phyloP scores from a whole-genome alignment of 2,113 vertebrate genomes.

The Planiliza haematocheilus region DNA sequence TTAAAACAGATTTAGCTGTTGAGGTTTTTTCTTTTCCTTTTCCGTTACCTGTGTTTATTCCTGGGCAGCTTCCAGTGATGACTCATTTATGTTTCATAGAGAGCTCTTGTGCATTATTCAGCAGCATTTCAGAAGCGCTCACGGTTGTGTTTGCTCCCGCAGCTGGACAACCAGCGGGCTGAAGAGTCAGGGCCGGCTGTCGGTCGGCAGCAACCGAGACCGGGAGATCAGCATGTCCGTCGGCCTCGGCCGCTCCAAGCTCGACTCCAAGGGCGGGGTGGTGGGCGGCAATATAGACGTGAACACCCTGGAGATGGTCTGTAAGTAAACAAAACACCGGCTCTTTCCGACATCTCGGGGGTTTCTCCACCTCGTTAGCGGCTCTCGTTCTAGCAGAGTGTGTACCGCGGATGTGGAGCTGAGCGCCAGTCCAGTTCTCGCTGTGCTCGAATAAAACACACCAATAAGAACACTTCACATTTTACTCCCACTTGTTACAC shows the following conservation, averaged over 20 bases:
- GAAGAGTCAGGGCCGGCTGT: constrained; percentile 97
- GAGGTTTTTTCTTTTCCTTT: constrained; percentile 3
- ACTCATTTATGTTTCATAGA: constrained; percentile 54
- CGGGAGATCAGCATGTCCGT: constrained; percentile 98
- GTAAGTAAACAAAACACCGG: constrained; percentile 84
- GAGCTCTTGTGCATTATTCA: constrained; percentile 54
- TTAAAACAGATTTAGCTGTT: not conserved
- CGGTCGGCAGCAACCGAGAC: constrained; percentile 96
- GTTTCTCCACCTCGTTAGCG: constrained; percentile 36
- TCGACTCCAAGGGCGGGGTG: constrained; percentile 98
- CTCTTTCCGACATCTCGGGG: constrained; percentile 28
- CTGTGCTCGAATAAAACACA: not conserved
- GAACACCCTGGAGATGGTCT: constrained; percentile 98
- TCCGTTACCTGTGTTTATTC: constrained; percentile 29
- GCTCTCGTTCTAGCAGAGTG: constrained; percentile 18
- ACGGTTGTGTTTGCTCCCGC: constrained; percentile 46
- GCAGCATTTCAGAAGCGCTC: constrained; percentile 12
- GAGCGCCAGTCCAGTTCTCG: constrained; percentile 22
- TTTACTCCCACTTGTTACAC: not conserved
- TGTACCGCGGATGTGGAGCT: constrained; percentile 22
- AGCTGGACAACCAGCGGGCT: constrained; percentile 99
- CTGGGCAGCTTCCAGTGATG: not conserved
- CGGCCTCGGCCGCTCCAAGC: constrained; percentile 94
- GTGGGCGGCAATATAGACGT: constrained; percentile 99
- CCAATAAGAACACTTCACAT: not conserved